Evolutionary conservation across 2,888 invertebrate genomes (phyloP).

Genomic region (Melinopterus prodromus): DNA sequence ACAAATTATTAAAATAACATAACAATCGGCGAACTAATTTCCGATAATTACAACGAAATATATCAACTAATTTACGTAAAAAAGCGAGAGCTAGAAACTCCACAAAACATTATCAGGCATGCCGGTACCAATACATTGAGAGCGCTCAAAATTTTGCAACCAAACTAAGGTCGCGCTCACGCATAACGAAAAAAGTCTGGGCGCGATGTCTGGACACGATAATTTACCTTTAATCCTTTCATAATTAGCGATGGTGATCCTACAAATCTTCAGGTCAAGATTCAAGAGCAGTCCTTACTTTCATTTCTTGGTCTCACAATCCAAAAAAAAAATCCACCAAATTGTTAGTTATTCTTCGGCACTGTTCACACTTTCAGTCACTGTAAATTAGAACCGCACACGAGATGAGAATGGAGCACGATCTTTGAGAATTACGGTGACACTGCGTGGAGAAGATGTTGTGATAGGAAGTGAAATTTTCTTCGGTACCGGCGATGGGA

Average conservation of each 20-base stretch:
- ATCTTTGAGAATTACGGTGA: not conserved
- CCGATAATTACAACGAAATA: not conserved
- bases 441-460: constrained; percentile 9
- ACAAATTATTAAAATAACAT: not conserved
- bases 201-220: not conserved
- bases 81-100: not conserved
- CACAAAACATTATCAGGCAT: not conserved
- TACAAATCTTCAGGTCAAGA: not conserved
- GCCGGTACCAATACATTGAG: not conserved
- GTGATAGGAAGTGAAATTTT: constrained; percentile 49
- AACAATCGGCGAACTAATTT: not conserved
- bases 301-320: not conserved
- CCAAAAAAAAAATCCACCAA: not conserved
- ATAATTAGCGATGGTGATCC: not conserved
- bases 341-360: not conserved
- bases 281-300: not conserved
- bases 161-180: not conserved
- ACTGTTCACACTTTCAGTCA: not conserved
- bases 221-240: not conserved
- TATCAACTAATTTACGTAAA: not conserved
- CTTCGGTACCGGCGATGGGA: constrained; percentile 30
- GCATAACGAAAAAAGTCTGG: not conserved
- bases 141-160: not conserved
- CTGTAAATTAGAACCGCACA: not conserved
- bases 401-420: not conserved